Evolutionary conservation across 2,797 vertebrate genomes (phyloP), one percentile per base, ranked within the genome.

Genomic region (Premnoplex brunnescens): DNA sequence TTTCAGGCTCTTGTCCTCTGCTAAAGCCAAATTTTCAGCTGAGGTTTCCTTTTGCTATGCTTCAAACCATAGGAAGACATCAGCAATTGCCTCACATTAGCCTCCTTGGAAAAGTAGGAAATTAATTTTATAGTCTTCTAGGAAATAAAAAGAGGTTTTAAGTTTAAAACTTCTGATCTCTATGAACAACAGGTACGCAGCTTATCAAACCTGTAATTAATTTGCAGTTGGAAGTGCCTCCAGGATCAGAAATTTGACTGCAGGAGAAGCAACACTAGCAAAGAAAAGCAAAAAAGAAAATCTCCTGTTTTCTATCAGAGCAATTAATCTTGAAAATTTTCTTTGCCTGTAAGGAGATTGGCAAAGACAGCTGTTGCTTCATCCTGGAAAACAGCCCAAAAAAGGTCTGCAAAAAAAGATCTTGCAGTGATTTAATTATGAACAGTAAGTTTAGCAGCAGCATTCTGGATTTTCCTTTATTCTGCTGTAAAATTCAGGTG

Each of bases 291-390:
- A 54, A 78, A 91, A 81, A 68, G 24, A 52, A 13, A 39, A 8
- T 7, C 43, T 93, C 10, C 89, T 96, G 96, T 39, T 91, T 95
- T 93, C 77, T 92, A 68, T 95, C 93, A 96, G 32, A 74, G 43
- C 74, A 93, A 73, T 95, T 91, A 9, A 89, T 96, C 94, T 94
- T 96, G 96, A 96, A 94, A 88, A 85, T 94, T 91, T 81, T 90
- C 86, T 74, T 94, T 85, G 91, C 93, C 90, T 89, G 85, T 46
- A 54, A 88, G 92, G 94, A 91, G 79, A 87, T 87, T 96, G 94
- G 74, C 85, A 88, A 86, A 94, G 78, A 94, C 92, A 94, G 91
- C 81, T 95, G 86, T 96, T 97, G 85, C 71, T 95, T 92, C 93
- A 93, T 92, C 76, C 78, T 93, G 93, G 95, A 91, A 95, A 92